Base-by-base conservation (phyloP, 2,888 invertebrate species). In the Aspidapion aeneum region DNA sequence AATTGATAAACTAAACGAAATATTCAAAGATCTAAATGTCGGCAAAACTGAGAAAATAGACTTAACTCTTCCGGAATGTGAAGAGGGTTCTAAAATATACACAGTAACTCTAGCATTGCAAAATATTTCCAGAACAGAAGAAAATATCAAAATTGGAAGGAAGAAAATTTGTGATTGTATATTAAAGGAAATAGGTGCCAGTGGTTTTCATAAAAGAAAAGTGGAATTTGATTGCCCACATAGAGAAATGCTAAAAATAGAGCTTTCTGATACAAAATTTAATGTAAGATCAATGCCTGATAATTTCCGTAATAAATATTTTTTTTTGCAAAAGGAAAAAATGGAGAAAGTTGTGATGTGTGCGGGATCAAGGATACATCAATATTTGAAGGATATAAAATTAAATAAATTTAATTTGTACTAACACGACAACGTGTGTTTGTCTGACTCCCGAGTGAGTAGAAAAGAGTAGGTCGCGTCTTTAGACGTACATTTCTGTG, bases 171-270 rank as follows among this genome's bases (percentile, higher is more conserved):
- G 81, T 65, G 71, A 75, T 1, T 81, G 81, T 65, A 22, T 67
- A 58, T 66, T 72, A 51, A 69, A 73, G 18, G 70, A 71, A 55
- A 70, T 70, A 55, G 64, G 66, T 0, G 68, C 66, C 51, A 70
- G 74, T 48, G 22, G 58, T 1, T 49, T 65, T n/a, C 75, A 77
- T 21, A 68, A 72, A 17, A 71, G 77, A 50, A 70, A 71, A 58
- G 72, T 70, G 61, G 66, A 68, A 1, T 77, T 73, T 63, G 71
- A 78, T 50, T 82, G 81, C 70, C 72, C 74, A 1, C 81, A 82
- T 62, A 72, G 77, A 64, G 68, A 74, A 55, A 71, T 76, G 62
- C 68, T 77, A 19, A 67, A 68, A 2, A 68, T 81, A 63, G 67
- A 69, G 58, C 70, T 79, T n/a, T 69, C 72, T 50, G 69, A 72